Evolutionary conservation across 2,113 vertebrate genomes (phyloP).

Genomic region (Hippocampus guttulatus): DNA sequence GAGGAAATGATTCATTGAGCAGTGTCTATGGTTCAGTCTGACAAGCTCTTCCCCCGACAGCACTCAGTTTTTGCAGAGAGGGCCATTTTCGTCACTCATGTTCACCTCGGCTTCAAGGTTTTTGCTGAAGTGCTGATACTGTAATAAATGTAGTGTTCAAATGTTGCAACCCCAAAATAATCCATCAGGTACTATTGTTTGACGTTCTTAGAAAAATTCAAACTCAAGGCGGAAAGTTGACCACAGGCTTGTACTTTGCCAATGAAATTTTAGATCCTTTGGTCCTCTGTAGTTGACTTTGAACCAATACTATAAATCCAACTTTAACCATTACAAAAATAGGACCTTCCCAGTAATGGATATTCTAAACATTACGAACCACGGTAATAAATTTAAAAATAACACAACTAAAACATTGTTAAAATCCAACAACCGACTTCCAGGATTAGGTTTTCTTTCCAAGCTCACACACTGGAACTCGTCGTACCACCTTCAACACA

Average conservation of each 20-base stretch:
- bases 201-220: not conserved
- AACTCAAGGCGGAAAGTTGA: not conserved
- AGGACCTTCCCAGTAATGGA: not conserved
- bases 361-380: not conserved
- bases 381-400: not conserved
- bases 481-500: not conserved
- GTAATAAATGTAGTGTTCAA: not conserved
- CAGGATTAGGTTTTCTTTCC: not conserved
- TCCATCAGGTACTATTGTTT: not conserved
- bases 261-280: not conserved
- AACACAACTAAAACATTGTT: conserved; percentile 3
- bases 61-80: not conserved
- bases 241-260: not conserved
- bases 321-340: not conserved
- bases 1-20: not conserved
- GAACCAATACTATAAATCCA: conserved; percentile 1
- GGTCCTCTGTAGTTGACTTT: not conserved
- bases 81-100: not conserved
- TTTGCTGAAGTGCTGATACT: too few species aligned
- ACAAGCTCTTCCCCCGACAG: not conserved
- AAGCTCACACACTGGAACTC: conserved; percentile 18
- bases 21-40: not conserved
- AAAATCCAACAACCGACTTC: not conserved
- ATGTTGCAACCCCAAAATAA: not conserved
- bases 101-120: too few species aligned